These are phyloP conservation scores for Urocyon cinereoargenteus DNA, from an alignment of 2,797 vertebrate genomes.

Conservation along the genomic window DNA sequence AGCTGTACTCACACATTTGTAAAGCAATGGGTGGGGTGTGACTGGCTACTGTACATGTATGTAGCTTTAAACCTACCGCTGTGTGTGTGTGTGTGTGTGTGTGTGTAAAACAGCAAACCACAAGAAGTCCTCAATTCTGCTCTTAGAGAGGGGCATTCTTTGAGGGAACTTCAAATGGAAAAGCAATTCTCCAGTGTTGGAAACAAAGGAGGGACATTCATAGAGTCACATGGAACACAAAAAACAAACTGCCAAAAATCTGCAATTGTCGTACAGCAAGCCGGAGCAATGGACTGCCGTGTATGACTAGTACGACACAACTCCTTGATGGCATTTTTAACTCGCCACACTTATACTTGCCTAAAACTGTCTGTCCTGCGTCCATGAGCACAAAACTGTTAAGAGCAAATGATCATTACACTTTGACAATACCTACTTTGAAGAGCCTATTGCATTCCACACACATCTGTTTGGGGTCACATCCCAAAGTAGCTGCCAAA, in stretches of 20 bases:
- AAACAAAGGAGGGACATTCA: not conserved
- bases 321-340: not conserved
- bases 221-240: not conserved
- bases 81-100: not conserved
- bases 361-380: rapidly evolving
- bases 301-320: no score
- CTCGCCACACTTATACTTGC: not conserved
- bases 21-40: not conserved
- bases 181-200: no score
- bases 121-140: not conserved
- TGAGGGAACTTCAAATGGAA: not conserved
- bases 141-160: not conserved
- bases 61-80: not conserved
- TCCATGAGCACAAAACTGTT: not conserved
- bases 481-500: not conserved
- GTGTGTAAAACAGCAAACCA: not conserved
- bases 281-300: rapidly evolving
- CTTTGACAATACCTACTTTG: not conserved
- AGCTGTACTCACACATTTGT: no score
- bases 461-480: not conserved
- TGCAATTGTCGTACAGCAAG: no score
- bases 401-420: not conserved
- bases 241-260: not conserved
- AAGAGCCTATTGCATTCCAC: not conserved
- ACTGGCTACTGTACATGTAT: not conserved